These are phyloP conservation scores for Stichopus chloronotus DNA, from an alignment of 35 echinoderm and acorn worm genomes.

Conservation along the genomic window DNA sequence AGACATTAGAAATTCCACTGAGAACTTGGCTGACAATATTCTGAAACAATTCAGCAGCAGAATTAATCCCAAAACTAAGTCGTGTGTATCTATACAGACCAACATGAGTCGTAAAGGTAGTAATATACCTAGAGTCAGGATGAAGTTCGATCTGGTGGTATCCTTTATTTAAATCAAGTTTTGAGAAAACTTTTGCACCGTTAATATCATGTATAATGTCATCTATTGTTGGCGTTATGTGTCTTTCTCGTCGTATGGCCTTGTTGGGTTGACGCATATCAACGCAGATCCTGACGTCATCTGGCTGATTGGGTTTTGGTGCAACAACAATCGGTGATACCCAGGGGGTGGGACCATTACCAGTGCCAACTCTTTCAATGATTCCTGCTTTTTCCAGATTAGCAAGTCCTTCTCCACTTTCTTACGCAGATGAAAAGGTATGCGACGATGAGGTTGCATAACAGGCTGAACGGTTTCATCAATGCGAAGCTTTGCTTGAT, in stretches of 20 bases:
- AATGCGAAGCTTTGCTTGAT: conserved; percentile 53
- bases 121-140: no score
- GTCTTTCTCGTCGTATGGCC: conserved; percentile 30
- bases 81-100: conserved; percentile 18
- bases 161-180: no score
- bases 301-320: conserved; percentile 34
- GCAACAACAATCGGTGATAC: conserved; percentile 33
- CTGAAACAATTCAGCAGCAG: conserved; percentile 30
- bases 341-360: conserved; percentile 32
- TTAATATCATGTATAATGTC: conserved; percentile 43
- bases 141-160: no score
- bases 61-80: conserved; percentile 33
- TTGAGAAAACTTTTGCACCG: conserved; percentile 35
- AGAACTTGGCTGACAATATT: background rate
- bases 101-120: conserved; percentile 37
- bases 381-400: conserved; percentile 12
- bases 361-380: conserved; percentile 15
- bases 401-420: conserved; percentile 53
- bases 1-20: background rate
- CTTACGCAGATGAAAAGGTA: conserved; percentile 70
- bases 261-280: conserved; percentile 56
- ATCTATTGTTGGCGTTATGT: conserved; percentile 37
- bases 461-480: conserved; percentile 50
- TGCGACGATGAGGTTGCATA: conserved; percentile 62
- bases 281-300: conserved; percentile 40